A percentile compares a stretch with the other conserved stretches of the same genome.
phyloP scores from a whole-genome alignment of 2,888 invertebrate genomes.

The Phymatocera aterrima region DNA sequence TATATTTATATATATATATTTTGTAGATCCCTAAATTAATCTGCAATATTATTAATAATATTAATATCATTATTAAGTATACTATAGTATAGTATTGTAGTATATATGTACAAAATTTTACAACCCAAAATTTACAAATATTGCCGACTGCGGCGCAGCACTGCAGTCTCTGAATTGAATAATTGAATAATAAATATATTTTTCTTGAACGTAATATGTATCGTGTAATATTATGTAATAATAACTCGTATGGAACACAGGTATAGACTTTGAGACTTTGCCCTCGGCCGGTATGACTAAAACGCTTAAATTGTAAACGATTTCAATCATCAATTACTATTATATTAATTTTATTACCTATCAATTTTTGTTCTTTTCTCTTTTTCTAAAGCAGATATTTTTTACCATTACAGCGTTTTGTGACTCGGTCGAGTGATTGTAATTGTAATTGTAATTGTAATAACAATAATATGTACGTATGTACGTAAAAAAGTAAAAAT shows the following conservation, averaged over 20 bases:
- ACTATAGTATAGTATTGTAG: too few species aligned
- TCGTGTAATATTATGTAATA: too few species aligned
- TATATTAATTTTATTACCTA: background rate
- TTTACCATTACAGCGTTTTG: conserved; percentile 33
- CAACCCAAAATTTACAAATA: conserved; percentile 75
- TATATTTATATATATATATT: too few species aligned
- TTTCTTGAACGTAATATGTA: conserved; percentile 18
- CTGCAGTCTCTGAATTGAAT: background rate
- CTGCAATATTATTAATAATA: conserved; percentile 12
- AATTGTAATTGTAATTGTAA: background rate
- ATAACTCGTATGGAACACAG: conserved; percentile 41
- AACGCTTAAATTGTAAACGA: conserved; percentile 16
- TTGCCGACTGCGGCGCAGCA: conserved; percentile 67
- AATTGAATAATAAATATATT: conserved; percentile 53
- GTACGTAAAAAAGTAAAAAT: conserved; percentile 30
- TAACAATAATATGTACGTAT: background rate
- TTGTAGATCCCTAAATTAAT: conserved; percentile 14
- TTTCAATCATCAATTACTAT: conserved; percentile 4
- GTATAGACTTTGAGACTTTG: conserved; percentile 8
- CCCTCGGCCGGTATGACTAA: conserved; percentile 17
- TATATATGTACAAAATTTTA: conserved; percentile 75
- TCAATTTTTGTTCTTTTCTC: background rate
- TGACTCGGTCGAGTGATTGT: conserved; percentile 20
- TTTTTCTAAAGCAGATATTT: conserved; percentile 18
- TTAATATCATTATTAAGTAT: conserved; percentile 49